Evolutionary conservation across 2,888 invertebrate genomes (phyloP).

Genomic region (Tinea semifulvella): DNA sequence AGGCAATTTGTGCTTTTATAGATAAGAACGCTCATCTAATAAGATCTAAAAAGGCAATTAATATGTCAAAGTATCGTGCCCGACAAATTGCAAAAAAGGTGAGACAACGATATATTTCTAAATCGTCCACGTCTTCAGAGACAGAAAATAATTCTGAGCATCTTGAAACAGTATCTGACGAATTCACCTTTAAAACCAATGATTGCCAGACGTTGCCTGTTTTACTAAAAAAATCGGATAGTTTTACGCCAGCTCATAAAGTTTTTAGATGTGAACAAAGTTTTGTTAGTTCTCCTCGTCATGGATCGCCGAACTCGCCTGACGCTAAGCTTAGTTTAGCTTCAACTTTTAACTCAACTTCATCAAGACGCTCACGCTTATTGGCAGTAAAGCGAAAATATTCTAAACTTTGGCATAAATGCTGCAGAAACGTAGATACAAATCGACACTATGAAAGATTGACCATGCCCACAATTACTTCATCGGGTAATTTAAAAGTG

Average conservation of each 20-base stretch:
- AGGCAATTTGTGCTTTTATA: constrained; percentile 45
- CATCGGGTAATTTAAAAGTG: constrained; percentile 28
- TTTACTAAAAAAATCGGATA: constrained; percentile 33
- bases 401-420: background rate
- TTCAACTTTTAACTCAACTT: constrained; percentile 32
- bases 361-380: constrained; percentile 38
- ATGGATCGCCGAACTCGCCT: constrained; percentile 32
- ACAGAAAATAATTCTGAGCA: background rate
- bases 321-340: constrained; percentile 30
- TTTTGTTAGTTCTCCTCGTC: constrained; percentile 39
- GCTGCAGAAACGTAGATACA: constrained; percentile 14
- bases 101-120: background rate
- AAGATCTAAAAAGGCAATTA: constrained; percentile 33
- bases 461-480: constrained; percentile 31
- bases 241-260: constrained; percentile 24
- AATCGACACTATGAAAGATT: constrained; percentile 14
- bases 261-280: constrained; percentile 38
- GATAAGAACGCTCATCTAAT: constrained; percentile 39
- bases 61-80: constrained; percentile 39
- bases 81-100: constrained; percentile 25
- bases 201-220: constrained; percentile 25
- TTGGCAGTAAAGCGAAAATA: constrained; percentile 16
- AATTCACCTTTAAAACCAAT: background rate
- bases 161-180: constrained; percentile 17
- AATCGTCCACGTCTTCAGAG: background rate